Percentiles rank a stretch among this genome's conserved stretches.
These are phyloP conservation scores for Adelges cooleyi DNA, from an alignment of 1,140 invertebrate species.

Conservation along the genomic window DNA sequence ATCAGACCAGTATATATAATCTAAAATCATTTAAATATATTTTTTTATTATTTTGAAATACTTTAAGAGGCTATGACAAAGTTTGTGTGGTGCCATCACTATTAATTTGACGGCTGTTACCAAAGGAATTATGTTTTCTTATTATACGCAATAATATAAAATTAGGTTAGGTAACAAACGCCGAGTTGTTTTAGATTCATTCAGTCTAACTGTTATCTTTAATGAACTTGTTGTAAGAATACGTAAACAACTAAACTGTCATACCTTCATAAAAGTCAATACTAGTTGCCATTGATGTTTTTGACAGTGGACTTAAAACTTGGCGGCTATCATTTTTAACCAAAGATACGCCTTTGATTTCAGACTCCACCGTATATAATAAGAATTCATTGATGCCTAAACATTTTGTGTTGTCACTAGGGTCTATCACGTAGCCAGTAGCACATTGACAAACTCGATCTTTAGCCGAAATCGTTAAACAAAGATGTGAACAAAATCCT, in stretches of 20 bases:
- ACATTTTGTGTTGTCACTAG: conserved; percentile 42
- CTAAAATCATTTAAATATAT: conserved; percentile 34
- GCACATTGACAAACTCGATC: conserved; percentile 60
- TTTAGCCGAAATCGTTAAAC: conserved; percentile 50
- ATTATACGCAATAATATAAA: too few species aligned
- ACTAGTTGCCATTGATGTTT: conserved; percentile 57
- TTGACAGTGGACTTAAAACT: conserved; percentile 65
- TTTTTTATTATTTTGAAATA: too few species aligned
- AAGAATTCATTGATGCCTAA: conserved; percentile 53
- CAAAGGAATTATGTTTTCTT: too few species aligned
- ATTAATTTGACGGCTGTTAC: too few species aligned
- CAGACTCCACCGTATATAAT: conserved; percentile 55
- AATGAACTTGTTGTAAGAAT: too few species aligned
- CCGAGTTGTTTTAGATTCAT: too few species aligned
- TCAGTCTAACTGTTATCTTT: too few species aligned
- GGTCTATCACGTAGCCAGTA: conserved; percentile 52
- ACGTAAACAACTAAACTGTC: conserved; percentile 36
- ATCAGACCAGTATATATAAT: conserved; percentile 71
- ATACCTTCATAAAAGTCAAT: conserved; percentile 64
- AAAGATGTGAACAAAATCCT: conserved; percentile 63
- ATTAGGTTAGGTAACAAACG: too few species aligned
- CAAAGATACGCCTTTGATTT: conserved; percentile 57
- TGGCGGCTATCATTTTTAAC: conserved; percentile 38
- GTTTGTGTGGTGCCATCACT: too few species aligned
- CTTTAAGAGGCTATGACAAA: too few species aligned